Evolutionary conservation across 1,140 invertebrate species (phyloP).

Genomic region (Ceratina australensis): DNA sequence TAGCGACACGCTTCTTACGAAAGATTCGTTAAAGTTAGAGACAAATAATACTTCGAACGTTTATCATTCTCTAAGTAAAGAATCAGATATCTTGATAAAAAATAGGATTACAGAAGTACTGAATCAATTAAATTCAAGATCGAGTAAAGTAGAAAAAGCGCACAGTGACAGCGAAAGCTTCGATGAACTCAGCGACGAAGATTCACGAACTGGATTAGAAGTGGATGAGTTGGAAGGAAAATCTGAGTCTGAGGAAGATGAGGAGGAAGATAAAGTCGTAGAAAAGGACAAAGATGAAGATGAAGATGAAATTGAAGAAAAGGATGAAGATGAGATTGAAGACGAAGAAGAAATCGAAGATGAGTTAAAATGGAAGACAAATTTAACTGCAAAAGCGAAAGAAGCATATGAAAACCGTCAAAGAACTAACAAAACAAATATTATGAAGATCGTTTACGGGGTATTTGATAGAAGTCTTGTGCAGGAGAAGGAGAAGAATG

Average conservation of each 20-base stretch:
- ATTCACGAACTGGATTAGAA: constrained; percentile 62
- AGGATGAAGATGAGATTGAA: constrained; percentile 60
- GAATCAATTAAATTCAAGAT: constrained; percentile 1
- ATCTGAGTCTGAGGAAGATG: constrained; percentile 38
- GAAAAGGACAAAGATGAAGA: constrained; percentile 62
- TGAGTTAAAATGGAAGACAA: constrained; percentile 60
- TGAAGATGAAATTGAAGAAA: constrained; percentile 35
- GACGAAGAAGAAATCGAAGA: constrained; percentile 24
- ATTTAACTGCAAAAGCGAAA: constrained; percentile 49
- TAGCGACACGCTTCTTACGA: neutral
- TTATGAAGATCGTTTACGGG: constrained; percentile 58
- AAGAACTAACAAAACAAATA: constrained; percentile 29
- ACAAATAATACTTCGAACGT: constrained; percentile 1
- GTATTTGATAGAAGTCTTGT: constrained; percentile 34
- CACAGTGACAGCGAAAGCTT: constrained; percentile 69
- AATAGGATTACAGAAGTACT: constrained; percentile 53
- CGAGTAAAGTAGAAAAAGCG: neutral
- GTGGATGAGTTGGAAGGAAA: constrained; percentile 61
- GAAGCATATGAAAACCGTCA: constrained; percentile 38
- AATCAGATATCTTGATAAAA: constrained; percentile 50
- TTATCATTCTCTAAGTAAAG: constrained; percentile 53
- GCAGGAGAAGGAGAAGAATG: constrained; percentile 75
- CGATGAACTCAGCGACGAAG: constrained; percentile 75
- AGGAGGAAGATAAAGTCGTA: constrained; percentile 60
- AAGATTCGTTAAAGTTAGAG: neutral